A percentile compares a stretch with the other conserved stretches of the same genome.
Evolutionary conservation across 1,140 invertebrate species (phyloP).

Genomic region (Philaenus spumarius): DNA sequence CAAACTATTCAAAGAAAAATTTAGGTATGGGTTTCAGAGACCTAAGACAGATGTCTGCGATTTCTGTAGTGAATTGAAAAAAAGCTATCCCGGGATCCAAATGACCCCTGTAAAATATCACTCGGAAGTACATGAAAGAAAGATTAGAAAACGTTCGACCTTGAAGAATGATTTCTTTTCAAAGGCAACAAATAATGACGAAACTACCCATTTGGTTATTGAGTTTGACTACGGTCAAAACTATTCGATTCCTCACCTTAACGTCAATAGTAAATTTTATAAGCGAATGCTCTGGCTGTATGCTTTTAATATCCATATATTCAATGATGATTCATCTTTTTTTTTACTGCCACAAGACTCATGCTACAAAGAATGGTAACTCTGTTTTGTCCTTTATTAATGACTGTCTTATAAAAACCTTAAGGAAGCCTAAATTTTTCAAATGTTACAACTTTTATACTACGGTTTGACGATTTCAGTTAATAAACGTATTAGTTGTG

Average conservation of each 20-base stretch:
- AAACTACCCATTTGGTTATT: conserved; percentile 18
- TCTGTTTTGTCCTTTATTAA: conserved; percentile 4
- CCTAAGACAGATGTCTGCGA: conserved; percentile 16
- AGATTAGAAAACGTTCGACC: not conserved
- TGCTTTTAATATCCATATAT: conserved; percentile 18
- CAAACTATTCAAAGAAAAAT: no score
- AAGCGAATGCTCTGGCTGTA: conserved; percentile 20
- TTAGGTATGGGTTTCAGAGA: conserved; percentile 2
- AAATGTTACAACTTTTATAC: not conserved
- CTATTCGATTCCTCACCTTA: no score
- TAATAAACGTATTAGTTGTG: no score
- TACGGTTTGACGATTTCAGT: no score
- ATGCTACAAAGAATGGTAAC: conserved; percentile 14
- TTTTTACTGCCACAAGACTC: conserved; percentile 13
- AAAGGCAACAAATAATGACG: conserved; percentile 16
- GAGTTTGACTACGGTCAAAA: no score
- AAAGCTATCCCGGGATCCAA: conserved; percentile 8
- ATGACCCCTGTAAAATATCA: conserved; percentile 16
- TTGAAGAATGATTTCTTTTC: conserved; percentile 3
- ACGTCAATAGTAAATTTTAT: conserved; percentile 20
- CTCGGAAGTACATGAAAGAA: conserved; percentile 12
- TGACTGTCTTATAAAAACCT: conserved; percentile 5
- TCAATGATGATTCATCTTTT: conserved; percentile 17
- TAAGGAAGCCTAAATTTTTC: conserved; percentile 6
- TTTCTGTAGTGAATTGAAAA: conserved; percentile 16